phyloP scores from a whole-genome alignment of 2,888 invertebrate genomes.

The Odontothrips loti region DNA sequence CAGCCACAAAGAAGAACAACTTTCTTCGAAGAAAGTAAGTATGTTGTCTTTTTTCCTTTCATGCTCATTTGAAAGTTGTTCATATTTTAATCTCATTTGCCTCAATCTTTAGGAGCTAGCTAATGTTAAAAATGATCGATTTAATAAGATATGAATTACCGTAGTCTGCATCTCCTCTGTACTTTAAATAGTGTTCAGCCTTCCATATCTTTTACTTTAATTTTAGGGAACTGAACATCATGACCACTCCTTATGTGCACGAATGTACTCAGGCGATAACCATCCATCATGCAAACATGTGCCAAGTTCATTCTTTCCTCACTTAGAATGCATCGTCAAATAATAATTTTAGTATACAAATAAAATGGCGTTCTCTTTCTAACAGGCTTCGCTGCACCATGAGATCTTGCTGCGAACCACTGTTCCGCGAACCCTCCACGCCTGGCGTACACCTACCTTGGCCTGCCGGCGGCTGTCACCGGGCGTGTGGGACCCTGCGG shows the following conservation, averaged over 20 bases:
- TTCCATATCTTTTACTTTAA: background rate
- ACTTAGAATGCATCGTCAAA: too few species aligned
- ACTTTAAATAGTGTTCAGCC: background rate
- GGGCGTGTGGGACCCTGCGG: too few species aligned
- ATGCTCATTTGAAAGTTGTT: background rate
- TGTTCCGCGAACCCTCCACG: too few species aligned
- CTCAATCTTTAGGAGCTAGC: background rate
- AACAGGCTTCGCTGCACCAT: too few species aligned
- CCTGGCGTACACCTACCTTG: too few species aligned
- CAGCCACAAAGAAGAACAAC: background rate
- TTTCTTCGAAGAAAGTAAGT: background rate
- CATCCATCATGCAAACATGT: too few species aligned
- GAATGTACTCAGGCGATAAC: too few species aligned
- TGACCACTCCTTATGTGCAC: too few species aligned
- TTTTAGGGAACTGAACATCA: background rate
- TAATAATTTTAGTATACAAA: background rate
- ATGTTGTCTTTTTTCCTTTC: background rate
- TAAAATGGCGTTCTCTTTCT: background rate
- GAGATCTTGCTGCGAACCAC: too few species aligned
- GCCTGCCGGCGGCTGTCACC: too few species aligned
- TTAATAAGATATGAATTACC: background rate
- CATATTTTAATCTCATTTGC: background rate
- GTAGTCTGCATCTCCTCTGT: background rate
- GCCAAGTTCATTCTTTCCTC: too few species aligned
- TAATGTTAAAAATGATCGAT: background rate